Base-by-base conservation (phyloP, 2,888 invertebrate genomes). In the Corbicula japonica region DNA sequence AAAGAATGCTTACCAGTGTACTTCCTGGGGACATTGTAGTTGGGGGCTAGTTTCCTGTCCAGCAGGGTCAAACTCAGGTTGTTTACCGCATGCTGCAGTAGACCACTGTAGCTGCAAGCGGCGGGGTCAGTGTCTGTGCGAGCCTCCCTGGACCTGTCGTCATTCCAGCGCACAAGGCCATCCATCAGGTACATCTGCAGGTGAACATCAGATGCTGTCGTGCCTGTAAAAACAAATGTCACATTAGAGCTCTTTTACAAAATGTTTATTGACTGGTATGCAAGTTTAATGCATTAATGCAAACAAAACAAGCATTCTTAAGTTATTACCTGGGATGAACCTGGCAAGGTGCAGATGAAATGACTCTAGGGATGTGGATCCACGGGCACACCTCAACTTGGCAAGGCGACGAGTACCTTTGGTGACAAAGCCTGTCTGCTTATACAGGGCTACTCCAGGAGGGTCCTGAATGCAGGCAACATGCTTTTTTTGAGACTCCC, bases 181-280 rank as follows among this genome's bases (percentile, higher is more conserved):
- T 83, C 83, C 23, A 85, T 41, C 21, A 86, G 71, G 61, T 81
- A 83, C 10, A 79, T 76, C 66, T 86, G 86, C 41, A 82, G 85
- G 54, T 82, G 75, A 21, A 50, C 52, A 41, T 79, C 85, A 23
- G 71, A 80, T 1, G 81, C 81, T 41, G 63, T 79, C 5, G 77
- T 78, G n/a, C 84, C 83, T 83, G 58, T 32, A 70, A 70, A 63
- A 81, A 48, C 48, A 62, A 73, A 28, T 23, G n/a, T n/a, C n/a
- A n/a, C n/a, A n/a, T n/a, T n/a, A n/a, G n/a, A n/a, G 50, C n/a
- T n/a, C 10, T 10, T 15, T 15, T 15, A 21, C 10, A 21, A 21
- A 10, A 52, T 15, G 52, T 52, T 10, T 21, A 21, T 52, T 10
- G 10, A 52, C 10, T n/a, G n/a, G n/a, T n/a, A n/a, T n/a, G n/a